These are phyloP conservation scores for Leuciscus idus DNA, from an alignment of 2,113 vertebrate species.

Conservation along the genomic window DNA sequence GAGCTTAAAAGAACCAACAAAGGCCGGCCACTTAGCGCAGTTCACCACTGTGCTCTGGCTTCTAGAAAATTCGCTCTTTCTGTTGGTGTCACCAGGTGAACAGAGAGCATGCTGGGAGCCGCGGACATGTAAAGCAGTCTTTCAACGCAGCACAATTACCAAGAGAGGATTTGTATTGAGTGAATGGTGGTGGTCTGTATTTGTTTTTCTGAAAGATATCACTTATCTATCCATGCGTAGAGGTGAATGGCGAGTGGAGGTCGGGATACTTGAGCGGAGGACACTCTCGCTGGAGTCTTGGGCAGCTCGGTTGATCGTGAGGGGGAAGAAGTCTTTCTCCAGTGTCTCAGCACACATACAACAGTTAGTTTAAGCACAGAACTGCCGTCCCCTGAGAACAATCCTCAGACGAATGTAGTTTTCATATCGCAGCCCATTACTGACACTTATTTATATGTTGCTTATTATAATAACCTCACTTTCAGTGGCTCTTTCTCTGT, in stretches of 20 bases:
- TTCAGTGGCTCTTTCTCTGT: neutral
- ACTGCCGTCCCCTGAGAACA: neutral
- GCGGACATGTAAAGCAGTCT: conserved; percentile 35
- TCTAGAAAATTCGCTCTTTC: conserved; percentile 49
- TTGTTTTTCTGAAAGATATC: conserved; percentile 38
- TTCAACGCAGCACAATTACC: conserved; percentile 18
- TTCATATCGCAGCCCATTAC: neutral
- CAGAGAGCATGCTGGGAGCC: conserved; percentile 36
- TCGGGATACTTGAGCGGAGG: neutral
- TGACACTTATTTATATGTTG: conserved; percentile 1
- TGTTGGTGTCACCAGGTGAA: conserved; percentile 51
- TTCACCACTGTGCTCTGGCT: conserved; percentile 62
- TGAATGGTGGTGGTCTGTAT: conserved; percentile 27
- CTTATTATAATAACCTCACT: neutral
- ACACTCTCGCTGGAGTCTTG: neutral
- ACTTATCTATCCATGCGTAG: neutral
- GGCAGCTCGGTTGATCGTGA: neutral
- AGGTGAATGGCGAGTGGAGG: neutral
- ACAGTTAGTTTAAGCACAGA: neutral
- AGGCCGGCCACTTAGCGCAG: conserved; percentile 46
- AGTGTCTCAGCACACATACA: neutral
- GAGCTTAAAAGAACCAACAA: conserved; percentile 46
- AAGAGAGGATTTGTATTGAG: conserved; percentile 34
- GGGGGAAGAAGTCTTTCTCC: too few relatives aligned
- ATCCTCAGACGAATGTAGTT: neutral